Base-by-base conservation (phyloP, 2,888 invertebrate genomes). In the Heliconius aoede region DNA sequence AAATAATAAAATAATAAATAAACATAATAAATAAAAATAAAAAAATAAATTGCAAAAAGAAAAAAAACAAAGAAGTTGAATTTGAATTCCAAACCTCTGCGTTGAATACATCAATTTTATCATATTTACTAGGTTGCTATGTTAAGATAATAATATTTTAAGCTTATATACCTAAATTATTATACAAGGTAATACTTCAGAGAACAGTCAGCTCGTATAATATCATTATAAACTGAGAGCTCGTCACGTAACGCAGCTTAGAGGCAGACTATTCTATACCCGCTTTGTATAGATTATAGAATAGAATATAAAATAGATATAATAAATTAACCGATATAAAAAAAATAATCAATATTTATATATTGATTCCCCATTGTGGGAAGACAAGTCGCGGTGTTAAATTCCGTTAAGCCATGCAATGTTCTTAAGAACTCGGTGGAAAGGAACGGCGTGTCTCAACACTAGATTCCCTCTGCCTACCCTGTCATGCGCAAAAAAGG, bases 161-260 rank as follows among this genome's bases (percentile, higher is more conserved):
- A 65, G 24, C 18, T 18, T 21, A 32, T 65, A 65, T 32, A 65
- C 36, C 36, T 40, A 40, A 18, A 36, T 24, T 11, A n/a, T 64
- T 64, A 64, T 32, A 64, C 62, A n/a, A 36, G 7, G 36, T 32
- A 55, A 55, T 69, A 55, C 69, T 69, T 55, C 69, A 69, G 69
- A 55, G 55, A 69, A 28, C 24, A 69, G 51, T 55, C 69, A 69
- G 69, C 69, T 13, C 30, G 68, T 28, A 69, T 69, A 69, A 69
- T 69, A 55, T 55, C 51, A 30, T 51, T 69, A 55, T 69, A 55
- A 32, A 30, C 55, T 55, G 30, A 55, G 68, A 68, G 69, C 55
- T 69, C 30, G 69, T 69, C 69, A 69, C 69, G 69, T 55, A 55
- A 69, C 55, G 32, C n/a, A 69, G 69, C 69, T 69, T 69, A 69